A percentile compares a stretch with the other conserved stretches of the same genome.
phyloP scores from a whole-genome alignment of 1,140 invertebrate species.

The Trichonephila clavata region DNA sequence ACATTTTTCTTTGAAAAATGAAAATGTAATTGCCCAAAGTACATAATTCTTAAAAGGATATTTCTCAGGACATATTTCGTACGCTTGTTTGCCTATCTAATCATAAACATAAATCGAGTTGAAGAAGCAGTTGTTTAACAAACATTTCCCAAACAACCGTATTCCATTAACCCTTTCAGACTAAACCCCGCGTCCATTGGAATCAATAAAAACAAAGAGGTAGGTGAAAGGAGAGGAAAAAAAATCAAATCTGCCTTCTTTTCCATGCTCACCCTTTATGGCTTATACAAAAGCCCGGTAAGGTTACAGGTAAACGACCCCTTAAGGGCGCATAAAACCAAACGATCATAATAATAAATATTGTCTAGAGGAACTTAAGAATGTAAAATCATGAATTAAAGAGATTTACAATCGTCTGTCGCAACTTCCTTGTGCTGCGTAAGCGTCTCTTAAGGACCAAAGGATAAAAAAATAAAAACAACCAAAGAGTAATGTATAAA shows the following conservation, averaged over 20 bases:
- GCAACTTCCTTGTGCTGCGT: neutral
- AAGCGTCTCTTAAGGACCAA: neutral
- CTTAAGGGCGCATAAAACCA: neutral
- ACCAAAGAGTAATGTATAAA: neutral
- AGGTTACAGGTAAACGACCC: constrained; percentile 28
- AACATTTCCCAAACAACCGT: constrained; percentile 2
- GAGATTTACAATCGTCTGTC: constrained; percentile 23
- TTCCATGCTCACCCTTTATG: constrained; percentile 7
- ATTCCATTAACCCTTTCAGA: constrained; percentile 7
- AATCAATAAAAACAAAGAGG: neutral
- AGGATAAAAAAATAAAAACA: neutral
- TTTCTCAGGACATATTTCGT: neutral
- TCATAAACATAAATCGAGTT: neutral
- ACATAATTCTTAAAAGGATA: too few relatives aligned
- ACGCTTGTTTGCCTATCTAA: neutral
- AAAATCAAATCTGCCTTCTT: neutral
- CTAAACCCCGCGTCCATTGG: neutral
- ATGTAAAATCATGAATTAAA: constrained; percentile 35
- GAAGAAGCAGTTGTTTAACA: neutral
- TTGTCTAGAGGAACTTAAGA: constrained; percentile 22
- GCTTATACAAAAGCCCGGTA: neutral
- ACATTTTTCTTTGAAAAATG: too few relatives aligned
- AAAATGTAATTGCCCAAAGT: too few relatives aligned
- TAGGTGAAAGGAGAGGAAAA: neutral
- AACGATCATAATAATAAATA: constrained; percentile 54